A percentile compares a stretch with the other conserved stretches of the same genome.
phyloP scores from a whole-genome alignment of 2,113 vertebrate genomes.

The Microcebus griseorufus region DNA sequence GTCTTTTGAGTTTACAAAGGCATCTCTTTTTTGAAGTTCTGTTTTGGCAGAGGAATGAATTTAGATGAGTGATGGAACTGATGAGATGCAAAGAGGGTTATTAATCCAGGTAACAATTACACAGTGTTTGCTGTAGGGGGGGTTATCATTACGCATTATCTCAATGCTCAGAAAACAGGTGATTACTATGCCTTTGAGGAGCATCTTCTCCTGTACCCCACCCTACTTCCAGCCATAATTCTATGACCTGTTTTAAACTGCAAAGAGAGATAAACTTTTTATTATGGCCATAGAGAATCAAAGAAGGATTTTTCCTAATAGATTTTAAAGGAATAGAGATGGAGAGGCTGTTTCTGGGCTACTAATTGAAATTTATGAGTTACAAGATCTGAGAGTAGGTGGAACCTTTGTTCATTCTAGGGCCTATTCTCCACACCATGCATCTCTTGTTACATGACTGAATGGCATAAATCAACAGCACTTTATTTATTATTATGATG shows the following conservation, averaged over 20 bases:
- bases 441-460: not conserved
- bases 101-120: not conserved
- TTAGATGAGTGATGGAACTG: not conserved
- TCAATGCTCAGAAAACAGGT: slow-evolving; percentile 13
- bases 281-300: not conserved
- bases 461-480: not conserved
- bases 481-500: not conserved
- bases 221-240: not conserved
- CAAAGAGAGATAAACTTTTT: slow-evolving; percentile 8
- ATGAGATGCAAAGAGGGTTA: not conserved
- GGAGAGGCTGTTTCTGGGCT: not conserved
- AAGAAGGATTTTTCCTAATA: not conserved
- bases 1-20: slow-evolving; percentile 20
- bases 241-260: not conserved
- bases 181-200: not conserved
- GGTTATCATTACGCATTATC: not conserved
- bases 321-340: not conserved
- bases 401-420: not conserved
- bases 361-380: not conserved
- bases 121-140: not conserved
- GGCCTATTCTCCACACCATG: not conserved
- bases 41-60: not conserved
- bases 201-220: not conserved
- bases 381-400: not conserved
- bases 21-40: not conserved